These are phyloP conservation scores for Notolabrus celidotus DNA, from an alignment of 2,797 vertebrate species.

Conservation along the genomic window DNA sequence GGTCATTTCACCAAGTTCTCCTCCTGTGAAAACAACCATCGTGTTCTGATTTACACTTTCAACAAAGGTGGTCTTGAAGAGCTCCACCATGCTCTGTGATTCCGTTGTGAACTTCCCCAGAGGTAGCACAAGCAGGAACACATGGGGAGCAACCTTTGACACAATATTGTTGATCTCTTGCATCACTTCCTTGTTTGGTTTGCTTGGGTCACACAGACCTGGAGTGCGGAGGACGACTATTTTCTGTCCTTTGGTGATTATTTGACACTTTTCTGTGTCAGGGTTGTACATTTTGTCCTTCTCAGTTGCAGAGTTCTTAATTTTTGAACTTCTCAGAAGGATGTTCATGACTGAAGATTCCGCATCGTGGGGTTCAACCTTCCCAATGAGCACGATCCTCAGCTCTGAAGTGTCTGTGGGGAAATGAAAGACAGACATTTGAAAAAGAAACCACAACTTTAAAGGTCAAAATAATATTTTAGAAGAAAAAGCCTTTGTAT, in stretches of 20 bases:
- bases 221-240: neutral
- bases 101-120: neutral
- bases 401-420: neutral
- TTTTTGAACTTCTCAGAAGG: neutral
- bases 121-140: neutral
- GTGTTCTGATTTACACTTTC: neutral
- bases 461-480: too few species aligned
- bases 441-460: too few species aligned
- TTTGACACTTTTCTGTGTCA: neutral
- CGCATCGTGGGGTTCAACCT: neutral
- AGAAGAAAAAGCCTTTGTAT: too few species aligned
- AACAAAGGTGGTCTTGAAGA: neutral
- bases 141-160: neutral
- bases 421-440: neutral
- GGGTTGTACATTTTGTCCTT: neutral
- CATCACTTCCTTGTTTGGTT: neutral
- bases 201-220: neutral
- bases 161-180: neutral
- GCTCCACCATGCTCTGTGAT: neutral
- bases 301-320: neutral
- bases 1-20: neutral
- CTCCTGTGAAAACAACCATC: neutral
- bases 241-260: neutral
- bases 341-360: neutral
- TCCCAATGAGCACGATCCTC: neutral